Evolutionary conservation across 2,797 vertebrate genomes (phyloP), one percentile per base, ranked within the genome.

Genomic region (Artibeus lituratus): DNA sequence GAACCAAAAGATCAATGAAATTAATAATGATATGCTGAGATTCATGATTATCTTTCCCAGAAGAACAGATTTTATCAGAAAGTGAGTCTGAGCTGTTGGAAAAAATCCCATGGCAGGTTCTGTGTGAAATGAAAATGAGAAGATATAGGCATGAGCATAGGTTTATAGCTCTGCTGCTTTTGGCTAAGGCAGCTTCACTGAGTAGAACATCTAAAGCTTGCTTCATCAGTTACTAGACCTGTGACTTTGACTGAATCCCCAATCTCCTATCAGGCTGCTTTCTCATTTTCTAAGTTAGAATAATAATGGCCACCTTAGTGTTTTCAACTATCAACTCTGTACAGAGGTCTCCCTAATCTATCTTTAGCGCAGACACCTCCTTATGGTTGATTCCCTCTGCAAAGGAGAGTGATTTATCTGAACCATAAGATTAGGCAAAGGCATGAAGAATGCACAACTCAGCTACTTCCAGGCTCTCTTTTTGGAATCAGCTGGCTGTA

Each of bases 11-110:
- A 84, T 42, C 78, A 70, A 85, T 4, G 51, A 51, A 72, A 84
- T 47, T 67, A 65, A 90, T 2, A 57, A 69, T 5, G 10, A 35
- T 88, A 47, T 76, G 4, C 57, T 84, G 72, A 92, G 55, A 94
- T 39, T 29, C 87, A 96, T 84, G 67, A 90, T 37, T 57, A 39
- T 55, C 32, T 72, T 91, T 86, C 32, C 57, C 62, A 21, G 24
- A 92, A 95, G 37, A 89, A 73, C 32, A 81, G 86, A 81, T 72
- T 90, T 96, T 39, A 91, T 70, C 70, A 65, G 73, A 85, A 84
- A 29, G 53, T 76, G 42, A 10, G 39, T 42, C 69, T 49, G 32
- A 80, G 51, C 55, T 59, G 5, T 39, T 81, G 81, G 35, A 65
- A 88, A 81, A 67, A 77, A 62, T 93, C 65, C 39, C 1, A 1